phyloP scores from a whole-genome alignment of 2,888 invertebrate genomes.

The Lottia gigantea region DNA sequence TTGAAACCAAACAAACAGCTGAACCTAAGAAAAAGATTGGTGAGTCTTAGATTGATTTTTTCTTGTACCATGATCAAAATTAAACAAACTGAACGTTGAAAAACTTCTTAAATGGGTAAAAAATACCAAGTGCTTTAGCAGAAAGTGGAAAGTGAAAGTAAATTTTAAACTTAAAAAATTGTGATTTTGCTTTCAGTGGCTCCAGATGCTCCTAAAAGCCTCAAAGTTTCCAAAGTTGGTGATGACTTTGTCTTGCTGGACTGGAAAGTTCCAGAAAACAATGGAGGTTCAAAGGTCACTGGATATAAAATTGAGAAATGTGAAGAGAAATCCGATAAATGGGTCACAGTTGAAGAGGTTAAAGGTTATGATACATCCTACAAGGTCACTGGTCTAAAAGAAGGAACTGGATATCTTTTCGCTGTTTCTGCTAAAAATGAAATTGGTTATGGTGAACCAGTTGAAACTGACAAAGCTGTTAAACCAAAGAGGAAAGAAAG shows the following conservation, averaged over 20 bases:
- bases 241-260: constrained; percentile 40
- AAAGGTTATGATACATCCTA: constrained; percentile 32
- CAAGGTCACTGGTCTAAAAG: constrained; percentile 42
- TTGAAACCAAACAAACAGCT: constrained; percentile 88
- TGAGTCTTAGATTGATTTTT: constrained; percentile 1
- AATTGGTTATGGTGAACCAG: constrained; percentile 35
- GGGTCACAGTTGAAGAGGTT: constrained; percentile 39
- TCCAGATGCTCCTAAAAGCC: constrained; percentile 45
- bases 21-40: constrained; percentile 52
- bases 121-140: no score
- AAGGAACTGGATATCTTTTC: constrained; percentile 53
- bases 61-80: no score
- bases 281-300: constrained; percentile 51
- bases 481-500: constrained; percentile 38
- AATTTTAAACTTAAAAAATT: no score
- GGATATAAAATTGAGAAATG: constrained; percentile 44
- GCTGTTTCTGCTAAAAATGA: constrained; percentile 60
- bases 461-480: constrained; percentile 35
- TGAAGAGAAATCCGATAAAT: constrained; percentile 35
- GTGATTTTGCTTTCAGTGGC: constrained; percentile 63
- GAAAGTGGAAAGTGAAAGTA: no score
- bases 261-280: constrained; percentile 46
- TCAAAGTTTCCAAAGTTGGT: constrained; percentile 40
- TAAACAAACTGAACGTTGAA: no score
- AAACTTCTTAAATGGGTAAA: no score